These are phyloP conservation scores for Eristalis pertinax DNA, from an alignment of 2,888 invertebrate species.

Conservation along the genomic window DNA sequence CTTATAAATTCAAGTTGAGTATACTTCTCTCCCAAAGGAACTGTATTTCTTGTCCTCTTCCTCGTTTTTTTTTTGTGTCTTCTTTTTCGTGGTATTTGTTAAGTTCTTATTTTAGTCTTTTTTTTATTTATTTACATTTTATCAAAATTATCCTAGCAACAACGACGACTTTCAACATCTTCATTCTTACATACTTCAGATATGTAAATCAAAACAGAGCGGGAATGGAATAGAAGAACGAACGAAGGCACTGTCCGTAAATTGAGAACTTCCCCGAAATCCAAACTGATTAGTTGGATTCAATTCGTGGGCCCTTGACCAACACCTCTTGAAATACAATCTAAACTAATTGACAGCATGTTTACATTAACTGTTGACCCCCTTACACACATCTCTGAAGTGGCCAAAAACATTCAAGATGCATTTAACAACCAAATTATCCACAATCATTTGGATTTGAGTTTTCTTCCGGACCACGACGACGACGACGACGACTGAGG, in stretches of 20 bases:
- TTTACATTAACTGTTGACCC: slow-evolving; percentile 70
- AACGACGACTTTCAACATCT: not conserved
- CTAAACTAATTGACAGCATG: slow-evolving; percentile 62
- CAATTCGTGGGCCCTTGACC: slow-evolving; percentile 42
- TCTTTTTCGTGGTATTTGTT: not conserved
- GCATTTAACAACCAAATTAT: slow-evolving; percentile 66
- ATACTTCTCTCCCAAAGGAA: slow-evolving; percentile 58
- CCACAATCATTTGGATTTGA: slow-evolving; percentile 52
- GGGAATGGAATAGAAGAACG: slow-evolving; percentile 6
- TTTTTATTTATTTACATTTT: too few relatives aligned
- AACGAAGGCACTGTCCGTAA: slow-evolving; percentile 19
- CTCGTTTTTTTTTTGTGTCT: not conserved
- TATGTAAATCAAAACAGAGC: slow-evolving; percentile 45
- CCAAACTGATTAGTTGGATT: slow-evolving; percentile 50
- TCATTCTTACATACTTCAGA: not conserved
- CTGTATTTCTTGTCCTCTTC: slow-evolving; percentile 20
- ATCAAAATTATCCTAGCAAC: not conserved
- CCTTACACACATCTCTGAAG: slow-evolving; percentile 55
- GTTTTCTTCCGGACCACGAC: slow-evolving; percentile 19
- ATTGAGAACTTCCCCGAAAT: slow-evolving; percentile 65
- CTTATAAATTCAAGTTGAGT: slow-evolving; percentile 71
- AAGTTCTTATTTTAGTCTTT: not conserved
- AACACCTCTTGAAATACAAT: slow-evolving; percentile 49
- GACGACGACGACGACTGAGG: slow-evolving; percentile 16
- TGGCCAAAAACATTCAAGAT: slow-evolving; percentile 60